Evolutionary conservation across 2,888 invertebrate genomes (phyloP), one percentile per base, ranked within the genome.

Genomic region (Drosophila sordidapex): DNA sequence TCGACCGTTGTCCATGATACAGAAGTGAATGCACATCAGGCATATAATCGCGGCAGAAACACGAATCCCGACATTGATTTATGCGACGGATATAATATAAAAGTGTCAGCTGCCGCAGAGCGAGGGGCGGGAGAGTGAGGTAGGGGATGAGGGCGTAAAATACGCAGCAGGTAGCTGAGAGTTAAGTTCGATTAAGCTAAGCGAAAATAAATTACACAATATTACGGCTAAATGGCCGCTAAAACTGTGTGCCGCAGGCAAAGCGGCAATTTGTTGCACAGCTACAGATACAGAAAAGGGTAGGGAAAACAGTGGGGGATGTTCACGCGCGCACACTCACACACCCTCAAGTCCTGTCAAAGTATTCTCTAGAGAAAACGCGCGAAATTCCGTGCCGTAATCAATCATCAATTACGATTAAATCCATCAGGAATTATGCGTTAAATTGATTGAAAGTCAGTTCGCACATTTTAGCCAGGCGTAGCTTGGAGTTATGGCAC

Each of bases 341-440:
- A n/a, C 53, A 56, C 51, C 7, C 21, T 7, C 21, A 1, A 33
- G 33, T 43, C 21, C 21, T 43, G 56, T 11, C 25, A 11, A 21
- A 48, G 61, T 36, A 49, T 33, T 49, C 68, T 54, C 54, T 4
- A n/a, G 67, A 49, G 68, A 48, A 52, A 61, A 64, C 36, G 58
- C 18, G 62, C 52, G 56, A 73, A 62, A 73, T 78, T 84, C 82
- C 76, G 62, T 71, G 78, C 76, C 79, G 88, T 90, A 91, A 92
- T 92, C 91, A 92, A 92, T 92, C 92, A 92, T 90, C 91, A 91
- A 92, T 92, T 92, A 92, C 91, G 85, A 82, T 91, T 88, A 91
- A 89, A 87, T 90, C 91, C 86, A 84, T 91, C 89, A 92, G 91
- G 90, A 91, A 91, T 91, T 92, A 91, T 92, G 91, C 90, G 91